Percentiles rank a stretch among this genome's conserved stretches.
phyloP scores from a whole-genome alignment of 2,888 invertebrate genomes.

The Luffia ferchaultella region DNA sequence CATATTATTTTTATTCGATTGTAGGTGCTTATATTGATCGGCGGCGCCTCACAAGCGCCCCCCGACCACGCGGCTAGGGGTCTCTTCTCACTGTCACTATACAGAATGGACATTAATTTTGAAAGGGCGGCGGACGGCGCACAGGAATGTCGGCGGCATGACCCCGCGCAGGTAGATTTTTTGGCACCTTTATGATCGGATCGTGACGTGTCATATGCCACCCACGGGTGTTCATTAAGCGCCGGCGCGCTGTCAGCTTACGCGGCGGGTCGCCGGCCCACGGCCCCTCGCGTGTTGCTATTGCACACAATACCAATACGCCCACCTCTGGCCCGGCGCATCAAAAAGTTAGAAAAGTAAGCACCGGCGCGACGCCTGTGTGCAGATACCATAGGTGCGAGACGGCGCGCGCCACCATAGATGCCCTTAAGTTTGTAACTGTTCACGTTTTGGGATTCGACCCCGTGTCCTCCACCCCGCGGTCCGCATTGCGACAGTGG shows the following conservation, averaged over 20 bases:
- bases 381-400: slow-evolving; percentile 42
- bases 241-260: slow-evolving; percentile 59
- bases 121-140: slow-evolving; percentile 44
- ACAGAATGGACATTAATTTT: slow-evolving; percentile 60
- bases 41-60: not conserved
- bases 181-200: slow-evolving; percentile 63
- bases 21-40: no score
- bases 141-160: slow-evolving; percentile 49
- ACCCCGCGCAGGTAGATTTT: slow-evolving; percentile 55
- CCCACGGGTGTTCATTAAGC: slow-evolving; percentile 60
- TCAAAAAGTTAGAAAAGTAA: slow-evolving; percentile 64
- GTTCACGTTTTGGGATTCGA: slow-evolving; percentile 15
- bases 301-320: slow-evolving; percentile 57
- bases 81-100: slow-evolving; percentile 24
- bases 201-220: slow-evolving; percentile 62
- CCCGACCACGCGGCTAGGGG: not conserved
- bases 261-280: slow-evolving; percentile 56
- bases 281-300: slow-evolving; percentile 57
- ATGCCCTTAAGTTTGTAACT: slow-evolving; percentile 33
- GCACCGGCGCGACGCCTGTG: slow-evolving; percentile 28
- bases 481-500: slow-evolving; percentile 29
- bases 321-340: slow-evolving; percentile 31
- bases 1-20: no score
- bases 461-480: slow-evolving; percentile 22
- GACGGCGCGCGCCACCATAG: slow-evolving; percentile 21